A percentile compares a stretch with the other conserved stretches of the same genome.
Evolutionary conservation across 1,140 invertebrate species (phyloP).

Genomic region (Camponotus pennsylvanicus): DNA sequence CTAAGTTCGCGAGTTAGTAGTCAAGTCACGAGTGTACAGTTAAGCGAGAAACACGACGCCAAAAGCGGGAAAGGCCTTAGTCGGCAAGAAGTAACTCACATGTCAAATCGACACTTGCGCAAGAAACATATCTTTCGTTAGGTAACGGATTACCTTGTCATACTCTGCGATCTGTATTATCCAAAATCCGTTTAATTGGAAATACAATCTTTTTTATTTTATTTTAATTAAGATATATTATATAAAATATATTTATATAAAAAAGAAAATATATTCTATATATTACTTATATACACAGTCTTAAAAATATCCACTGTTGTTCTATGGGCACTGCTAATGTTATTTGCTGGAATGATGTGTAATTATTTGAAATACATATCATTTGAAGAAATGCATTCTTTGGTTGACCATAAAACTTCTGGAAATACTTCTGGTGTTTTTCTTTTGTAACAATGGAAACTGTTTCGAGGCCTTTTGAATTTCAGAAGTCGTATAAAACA

Average conservation of each 20-base stretch:
- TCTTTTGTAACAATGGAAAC: too few relatives aligned
- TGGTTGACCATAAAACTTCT: too few relatives aligned
- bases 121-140: background rate
- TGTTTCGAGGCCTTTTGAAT: too few relatives aligned
- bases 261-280: background rate
- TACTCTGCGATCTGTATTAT: background rate
- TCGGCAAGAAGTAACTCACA: slow-evolving; percentile 42
- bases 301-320: too few relatives aligned
- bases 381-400: too few relatives aligned
- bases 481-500: too few relatives aligned
- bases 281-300: too few relatives aligned
- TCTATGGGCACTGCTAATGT: too few relatives aligned
- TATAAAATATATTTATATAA: background rate
- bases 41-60: slow-evolving; percentile 25
- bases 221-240: too few relatives aligned
- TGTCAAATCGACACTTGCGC: slow-evolving; percentile 4
- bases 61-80: slow-evolving; percentile 44
- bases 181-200: background rate
- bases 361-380: too few relatives aligned
- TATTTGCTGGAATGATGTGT: too few relatives aligned
- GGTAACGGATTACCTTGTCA: background rate
- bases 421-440: too few relatives aligned
- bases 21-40: slow-evolving; percentile 56
- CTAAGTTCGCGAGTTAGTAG: slow-evolving; percentile 49
- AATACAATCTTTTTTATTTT: background rate